A percentile compares a stretch with the other conserved stretches of the same genome.
These are phyloP conservation scores for Arctocebus calabarensis DNA, from an alignment of 2,797 vertebrate species.

Conservation along the genomic window DNA sequence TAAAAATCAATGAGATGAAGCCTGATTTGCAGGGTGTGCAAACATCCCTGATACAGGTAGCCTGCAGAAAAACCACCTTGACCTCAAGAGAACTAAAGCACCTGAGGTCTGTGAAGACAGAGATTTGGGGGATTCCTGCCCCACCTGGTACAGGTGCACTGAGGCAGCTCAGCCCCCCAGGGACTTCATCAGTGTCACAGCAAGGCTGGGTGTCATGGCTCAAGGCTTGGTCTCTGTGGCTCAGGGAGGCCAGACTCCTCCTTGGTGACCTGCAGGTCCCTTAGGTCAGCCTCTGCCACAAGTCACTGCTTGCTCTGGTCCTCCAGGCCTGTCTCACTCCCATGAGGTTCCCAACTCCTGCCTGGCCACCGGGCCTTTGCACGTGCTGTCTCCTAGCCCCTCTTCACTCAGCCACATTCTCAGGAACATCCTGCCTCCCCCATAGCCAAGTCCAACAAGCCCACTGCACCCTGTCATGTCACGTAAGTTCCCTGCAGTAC, in stretches of 20 bases:
- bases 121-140: not conserved
- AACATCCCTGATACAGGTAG: not conserved
- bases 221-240: not conserved
- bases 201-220: fast-evolving
- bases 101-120: not conserved
- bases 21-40: not conserved
- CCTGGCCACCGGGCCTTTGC: not conserved
- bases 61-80: not conserved
- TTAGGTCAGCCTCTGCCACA: not conserved
- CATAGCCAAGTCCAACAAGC: fast-evolving
- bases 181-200: too few relatives aligned
- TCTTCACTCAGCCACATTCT: not conserved
- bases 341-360: not conserved
- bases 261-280: not conserved
- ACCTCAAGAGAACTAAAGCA: not conserved
- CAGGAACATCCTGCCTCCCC: not conserved
- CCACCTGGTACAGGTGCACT: not conserved
- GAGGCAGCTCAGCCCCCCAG: not conserved
- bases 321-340: not conserved
- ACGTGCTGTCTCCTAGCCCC: not conserved
- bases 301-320: not conserved
- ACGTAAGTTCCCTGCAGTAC: fast-evolving
- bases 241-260: not conserved
- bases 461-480: not conserved
- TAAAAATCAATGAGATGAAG: not conserved